phyloP scores from a whole-genome alignment of 2,797 vertebrate genomes.

The Lerista edwardsae region DNA sequence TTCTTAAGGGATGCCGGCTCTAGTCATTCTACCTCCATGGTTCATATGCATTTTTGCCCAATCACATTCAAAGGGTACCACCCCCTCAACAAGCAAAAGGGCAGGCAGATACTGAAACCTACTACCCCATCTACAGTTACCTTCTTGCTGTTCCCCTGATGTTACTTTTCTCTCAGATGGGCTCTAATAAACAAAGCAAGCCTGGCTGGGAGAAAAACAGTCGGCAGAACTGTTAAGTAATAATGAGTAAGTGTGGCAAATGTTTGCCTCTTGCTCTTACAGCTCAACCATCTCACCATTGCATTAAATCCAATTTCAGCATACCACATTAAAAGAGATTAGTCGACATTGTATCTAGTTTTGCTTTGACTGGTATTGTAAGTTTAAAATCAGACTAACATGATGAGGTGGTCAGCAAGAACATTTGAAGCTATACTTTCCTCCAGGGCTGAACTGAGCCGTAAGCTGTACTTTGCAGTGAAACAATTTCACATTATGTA shows the following conservation, averaged over 20 bases:
- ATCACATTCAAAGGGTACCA: background rate
- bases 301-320: background rate
- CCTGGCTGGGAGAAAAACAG: background rate
- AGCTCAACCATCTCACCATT: background rate
- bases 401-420: background rate
- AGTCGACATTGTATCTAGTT: background rate
- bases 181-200: background rate
- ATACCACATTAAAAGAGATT: background rate
- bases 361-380: background rate
- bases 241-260: no score
- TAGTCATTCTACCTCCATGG: no score
- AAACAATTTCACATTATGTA: background rate
- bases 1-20: no score
- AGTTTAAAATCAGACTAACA: background rate
- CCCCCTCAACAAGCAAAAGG: background rate
- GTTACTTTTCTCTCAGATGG: background rate
- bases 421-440: background rate
- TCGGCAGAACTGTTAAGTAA: no score
- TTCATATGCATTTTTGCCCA: background rate
- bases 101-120: background rate
- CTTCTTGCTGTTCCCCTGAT: background rate
- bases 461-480: conserved; percentile 4
- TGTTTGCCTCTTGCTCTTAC: background rate
- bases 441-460: conserved; percentile 15
- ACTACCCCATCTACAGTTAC: background rate